Conservation (phyloP, 2,113 vertebrate genomes). For the Vulpes lagopus region DNA sequence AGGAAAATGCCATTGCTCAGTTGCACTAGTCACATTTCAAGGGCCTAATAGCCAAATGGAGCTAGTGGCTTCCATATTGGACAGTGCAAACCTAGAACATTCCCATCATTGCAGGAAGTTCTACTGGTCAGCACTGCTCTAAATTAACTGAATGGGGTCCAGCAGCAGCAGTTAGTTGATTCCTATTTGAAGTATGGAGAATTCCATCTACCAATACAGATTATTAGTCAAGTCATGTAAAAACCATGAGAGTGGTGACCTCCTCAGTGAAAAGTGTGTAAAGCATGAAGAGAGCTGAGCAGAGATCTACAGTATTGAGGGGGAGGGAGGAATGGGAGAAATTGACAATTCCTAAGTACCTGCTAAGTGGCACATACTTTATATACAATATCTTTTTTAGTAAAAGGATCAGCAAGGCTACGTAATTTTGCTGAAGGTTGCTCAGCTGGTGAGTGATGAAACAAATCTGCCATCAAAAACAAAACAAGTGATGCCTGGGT, state of each 20-base stretch:
- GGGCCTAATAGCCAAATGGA: background rate
- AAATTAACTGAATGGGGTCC: background rate
- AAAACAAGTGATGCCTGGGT: no score
- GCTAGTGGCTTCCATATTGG: background rate
- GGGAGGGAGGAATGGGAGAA: background rate
- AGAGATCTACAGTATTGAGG: background rate
- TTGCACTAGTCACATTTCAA: background rate
- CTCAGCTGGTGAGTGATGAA: background rate
- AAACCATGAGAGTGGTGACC: background rate
- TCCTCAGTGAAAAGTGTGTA: background rate
- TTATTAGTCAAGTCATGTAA: background rate
- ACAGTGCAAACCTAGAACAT: background rate
- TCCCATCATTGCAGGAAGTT: background rate
- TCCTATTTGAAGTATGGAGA: background rate
- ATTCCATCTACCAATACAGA: background rate
- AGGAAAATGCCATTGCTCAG: background rate
- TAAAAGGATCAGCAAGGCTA: constrained; percentile 10
- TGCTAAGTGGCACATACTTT: background rate
- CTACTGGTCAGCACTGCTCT: background rate
- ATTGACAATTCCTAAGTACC: background rate
- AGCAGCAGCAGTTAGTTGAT: background rate
- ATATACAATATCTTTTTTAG: background rate
- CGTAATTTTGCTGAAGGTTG: background rate
- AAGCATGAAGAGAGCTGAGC: background rate
- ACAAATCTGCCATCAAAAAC: background rate